phyloP scores from a whole-genome alignment of 2,113 vertebrate genomes.

The Varanus komodoensis region DNA sequence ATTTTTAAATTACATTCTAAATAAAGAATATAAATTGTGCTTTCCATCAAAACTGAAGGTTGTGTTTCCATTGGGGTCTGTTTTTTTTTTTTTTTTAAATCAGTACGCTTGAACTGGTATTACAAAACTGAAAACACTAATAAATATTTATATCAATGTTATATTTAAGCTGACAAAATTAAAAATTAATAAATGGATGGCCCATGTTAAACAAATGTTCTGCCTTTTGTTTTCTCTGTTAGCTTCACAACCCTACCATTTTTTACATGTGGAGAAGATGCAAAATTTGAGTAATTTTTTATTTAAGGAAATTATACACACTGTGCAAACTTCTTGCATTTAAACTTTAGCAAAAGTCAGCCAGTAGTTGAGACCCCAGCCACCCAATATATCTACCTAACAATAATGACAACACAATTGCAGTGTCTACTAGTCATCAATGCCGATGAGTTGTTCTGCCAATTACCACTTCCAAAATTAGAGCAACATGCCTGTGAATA shows the following conservation, averaged over 20 bases:
- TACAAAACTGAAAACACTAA: constrained; percentile 10
- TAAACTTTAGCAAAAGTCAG: not conserved
- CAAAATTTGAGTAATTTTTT: not conserved
- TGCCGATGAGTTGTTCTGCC: not conserved
- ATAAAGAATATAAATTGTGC: not conserved
- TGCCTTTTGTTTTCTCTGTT: not conserved
- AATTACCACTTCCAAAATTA: not conserved
- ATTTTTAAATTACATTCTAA: not conserved
- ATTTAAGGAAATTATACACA: not conserved
- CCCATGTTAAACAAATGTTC: constrained; percentile 2
- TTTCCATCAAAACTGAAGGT: not conserved
- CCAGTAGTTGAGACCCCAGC: not conserved
- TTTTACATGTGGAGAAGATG: not conserved
- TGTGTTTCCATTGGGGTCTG: not conserved
- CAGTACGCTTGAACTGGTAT: constrained; percentile 7
- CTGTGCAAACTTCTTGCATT: not conserved
- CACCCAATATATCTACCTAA: not conserved
- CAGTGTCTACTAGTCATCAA: not conserved
- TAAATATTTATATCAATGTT: constrained; percentile 23
- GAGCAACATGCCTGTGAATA: not conserved
- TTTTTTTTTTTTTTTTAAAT: not conserved
- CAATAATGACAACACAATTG: not conserved
- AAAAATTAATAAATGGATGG: constrained; percentile 10
- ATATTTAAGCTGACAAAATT: constrained; percentile 20
- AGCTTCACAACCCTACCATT: not conserved